Base-by-base conservation (phyloP, 2,888 invertebrate genomes). In the Netelia fuscicornis region DNA sequence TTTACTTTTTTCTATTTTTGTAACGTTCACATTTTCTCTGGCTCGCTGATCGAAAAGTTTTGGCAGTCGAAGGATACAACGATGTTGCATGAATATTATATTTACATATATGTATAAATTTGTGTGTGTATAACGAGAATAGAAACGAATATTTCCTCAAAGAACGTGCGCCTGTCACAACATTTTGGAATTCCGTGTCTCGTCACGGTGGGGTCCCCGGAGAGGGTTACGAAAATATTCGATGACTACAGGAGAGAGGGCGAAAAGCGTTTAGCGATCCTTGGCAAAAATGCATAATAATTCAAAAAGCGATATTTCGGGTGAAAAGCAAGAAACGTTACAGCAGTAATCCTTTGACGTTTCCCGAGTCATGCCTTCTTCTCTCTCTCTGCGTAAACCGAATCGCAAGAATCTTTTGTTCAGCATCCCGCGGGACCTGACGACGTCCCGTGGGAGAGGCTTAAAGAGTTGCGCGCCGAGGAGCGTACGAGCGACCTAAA, bases 271-370 rank as follows among this genome's bases (percentile, higher is more conserved):
- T 89, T 87, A 88, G 86, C 86, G 88, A 90, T 90, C 86, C 85
- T 81, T 83, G 77, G 13, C 52, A 81, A 52, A 76, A 84, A 88
- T 81, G 81, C 74, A 86, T 75, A 77, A 67, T 37, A 75, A 37
- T 75, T 76, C 58, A 65, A 80, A 58, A 86, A 83, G 71, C 75
- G 72, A 78, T 64, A 64, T 77, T 68, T 77, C 70, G 70, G 60
- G 64, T 17, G 54, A 30, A 71, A 83, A 58, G 68, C 10, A 75
- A 52, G 60, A 5, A 64, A 25, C 62, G 52, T 75, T 56, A 72
- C 37, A 54, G 8, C 75, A 78, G 83, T 91, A 91, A 92, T 92
- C 91, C 91, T 92, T 92, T 91, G 89, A 87, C 90, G 83, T 91
- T 91, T 88, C 83, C 81, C 88, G 80, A 92, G 91, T 92, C 92